Percentiles rank a stretch among this genome's conserved stretches.
Evolutionary conservation across 1,140 invertebrate species (phyloP).

Genomic region (Drosophila arizonae): DNA sequence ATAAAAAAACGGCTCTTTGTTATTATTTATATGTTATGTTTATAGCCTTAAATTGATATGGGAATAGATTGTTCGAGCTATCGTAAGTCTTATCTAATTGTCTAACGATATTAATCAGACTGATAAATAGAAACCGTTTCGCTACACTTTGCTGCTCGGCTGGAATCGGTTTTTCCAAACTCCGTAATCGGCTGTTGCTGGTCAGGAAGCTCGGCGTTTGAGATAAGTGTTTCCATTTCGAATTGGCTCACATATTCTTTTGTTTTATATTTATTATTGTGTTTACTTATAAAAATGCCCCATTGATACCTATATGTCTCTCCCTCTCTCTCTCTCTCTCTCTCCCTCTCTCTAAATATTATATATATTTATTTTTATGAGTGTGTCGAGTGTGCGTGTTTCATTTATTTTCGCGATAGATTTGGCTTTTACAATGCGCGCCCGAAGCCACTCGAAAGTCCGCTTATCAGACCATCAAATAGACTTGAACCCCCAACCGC

Average conservation of each 20-base stretch:
- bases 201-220: slow-evolving; percentile 46
- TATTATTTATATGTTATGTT: background rate
- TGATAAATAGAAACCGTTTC: background rate
- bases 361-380: slow-evolving; percentile 50
- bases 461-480: slow-evolving; percentile 39
- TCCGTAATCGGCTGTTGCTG: slow-evolving; percentile 39
- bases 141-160: background rate
- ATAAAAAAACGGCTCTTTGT: background rate
- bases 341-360: background rate
- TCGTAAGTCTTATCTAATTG: background rate
- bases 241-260: slow-evolving; percentile 39
- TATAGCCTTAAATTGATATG: background rate
- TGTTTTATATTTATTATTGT: slow-evolving; percentile 62
- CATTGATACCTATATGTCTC: background rate
- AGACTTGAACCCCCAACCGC: slow-evolving; percentile 13
- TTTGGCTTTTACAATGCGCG: slow-evolving; percentile 64
- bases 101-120: background rate
- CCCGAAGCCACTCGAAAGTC: slow-evolving; percentile 29
- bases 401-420: slow-evolving; percentile 50
- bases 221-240: slow-evolving; percentile 62
- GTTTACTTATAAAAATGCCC: slow-evolving; percentile 62
- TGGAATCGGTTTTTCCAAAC: slow-evolving; percentile 6
- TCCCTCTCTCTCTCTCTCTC: no score
- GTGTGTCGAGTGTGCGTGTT: slow-evolving; percentile 62
- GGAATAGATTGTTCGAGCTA: background rate